Base-by-base conservation (phyloP, 1,140 invertebrate genomes). In the Drosophila tsacasi region DNA sequence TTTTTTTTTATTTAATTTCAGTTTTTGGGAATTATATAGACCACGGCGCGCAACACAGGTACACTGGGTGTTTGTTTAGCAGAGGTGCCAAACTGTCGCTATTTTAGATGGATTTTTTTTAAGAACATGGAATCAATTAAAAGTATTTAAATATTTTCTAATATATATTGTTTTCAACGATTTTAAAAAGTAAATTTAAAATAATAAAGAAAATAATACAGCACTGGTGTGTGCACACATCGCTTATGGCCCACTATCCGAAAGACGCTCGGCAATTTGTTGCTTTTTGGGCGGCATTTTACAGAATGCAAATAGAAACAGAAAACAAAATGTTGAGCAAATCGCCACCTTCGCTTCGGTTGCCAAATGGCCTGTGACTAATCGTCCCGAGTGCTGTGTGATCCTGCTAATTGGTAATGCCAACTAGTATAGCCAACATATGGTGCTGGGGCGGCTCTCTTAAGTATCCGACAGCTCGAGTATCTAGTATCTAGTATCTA, bases 291-390 rank as follows among this genome's bases (percentile, higher is more conserved):
- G 27, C n/a, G 49, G 50, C 57, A 69, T 44, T 61, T 80, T 71
- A 50, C 37, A 68, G 67, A 64, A 65, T 72, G 72, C 59, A 85
- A 86, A 85, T 64, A 67, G 58, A 72, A 27, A 35, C 32, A 17
- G 52, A 37, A 68, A 52, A 52, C 27, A 52, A 52, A 79, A 82
- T 65, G 50, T 75, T 62, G 35, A 57, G 65, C 73, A 78, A 79
- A 83, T 87, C 79, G 77, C 37, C 80, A 77, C 74, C 74, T 76
- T 77, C 62, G 44, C 73, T 54, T 59, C 47, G 37, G 65, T 76
- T 76, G 73, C 54, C 73, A 76, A 83, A 81, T 81, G 65, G 66
- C 32, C 77, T 76, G 81, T 87, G 84, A 87, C 84, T 87, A 89
- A 87, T 87, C 68, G 62, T 44, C 52, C 19, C 58, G 37, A 57